These are phyloP conservation scores for Periparus ater DNA, from an alignment of 2,797 vertebrate genomes.

Conservation along the genomic window DNA sequence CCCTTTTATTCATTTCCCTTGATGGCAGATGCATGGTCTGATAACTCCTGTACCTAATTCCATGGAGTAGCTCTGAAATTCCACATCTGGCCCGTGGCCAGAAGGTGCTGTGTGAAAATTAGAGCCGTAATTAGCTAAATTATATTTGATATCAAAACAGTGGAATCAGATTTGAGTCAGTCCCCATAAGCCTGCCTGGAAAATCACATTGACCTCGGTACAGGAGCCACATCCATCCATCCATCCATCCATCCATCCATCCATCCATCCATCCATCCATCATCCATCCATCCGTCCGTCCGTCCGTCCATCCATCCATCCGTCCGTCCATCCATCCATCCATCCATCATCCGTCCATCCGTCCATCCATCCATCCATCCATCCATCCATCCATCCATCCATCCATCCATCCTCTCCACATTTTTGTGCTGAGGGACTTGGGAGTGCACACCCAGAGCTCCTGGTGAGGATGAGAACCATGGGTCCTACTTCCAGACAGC, in stretches of 20 bases:
- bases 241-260: no score
- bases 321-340: no score
- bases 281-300: no score
- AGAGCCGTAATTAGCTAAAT: background rate
- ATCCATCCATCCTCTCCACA: background rate
- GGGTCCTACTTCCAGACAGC: background rate
- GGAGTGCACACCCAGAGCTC: background rate
- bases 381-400: background rate
- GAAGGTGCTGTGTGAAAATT: background rate
- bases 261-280: no score
- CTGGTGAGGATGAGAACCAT: background rate
- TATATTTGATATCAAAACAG: background rate
- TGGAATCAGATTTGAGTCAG: background rate
- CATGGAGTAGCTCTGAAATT: background rate
- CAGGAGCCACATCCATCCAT: background rate
- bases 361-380: background rate
- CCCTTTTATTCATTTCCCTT: background rate
- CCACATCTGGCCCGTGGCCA: background rate
- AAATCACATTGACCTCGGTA: background rate
- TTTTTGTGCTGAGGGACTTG: background rate
- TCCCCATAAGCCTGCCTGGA: background rate
- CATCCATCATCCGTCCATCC: no score
- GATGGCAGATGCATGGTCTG: background rate
- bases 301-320: no score
- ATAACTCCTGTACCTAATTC: background rate